These are phyloP conservation scores for Anguilla megastoma DNA, from an alignment of 2,797 vertebrate genomes.

Conservation along the genomic window DNA sequence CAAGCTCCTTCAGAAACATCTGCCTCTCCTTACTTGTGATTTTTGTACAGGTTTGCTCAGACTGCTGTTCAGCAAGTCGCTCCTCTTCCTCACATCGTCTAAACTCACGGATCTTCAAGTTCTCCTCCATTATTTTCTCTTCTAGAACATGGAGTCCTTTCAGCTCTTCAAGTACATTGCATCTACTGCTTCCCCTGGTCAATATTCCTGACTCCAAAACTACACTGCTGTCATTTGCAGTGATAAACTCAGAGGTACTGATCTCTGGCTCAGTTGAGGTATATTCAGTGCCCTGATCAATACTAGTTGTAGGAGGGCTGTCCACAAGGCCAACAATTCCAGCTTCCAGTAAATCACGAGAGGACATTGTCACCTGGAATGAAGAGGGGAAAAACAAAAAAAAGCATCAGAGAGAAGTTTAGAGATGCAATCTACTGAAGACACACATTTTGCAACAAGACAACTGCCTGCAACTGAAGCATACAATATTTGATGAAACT, in stretches of 20 bases:
- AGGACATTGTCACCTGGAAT: constrained; percentile 53
- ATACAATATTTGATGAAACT: background rate
- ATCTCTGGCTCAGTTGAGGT: constrained; percentile 1
- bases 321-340: constrained; percentile 62
- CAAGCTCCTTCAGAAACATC: constrained; percentile 52
- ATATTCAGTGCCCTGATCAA: constrained; percentile 1
- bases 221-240: background rate
- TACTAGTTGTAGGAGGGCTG: constrained; percentile 4
- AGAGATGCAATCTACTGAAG: no score
- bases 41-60: accelerated
- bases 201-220: background rate
- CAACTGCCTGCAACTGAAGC: no score
- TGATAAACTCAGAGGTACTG: background rate
- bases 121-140: constrained; percentile 67
- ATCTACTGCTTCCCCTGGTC: constrained; percentile 6
- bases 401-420: background rate
- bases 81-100: constrained; percentile 32
- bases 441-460: no score
- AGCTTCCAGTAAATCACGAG: constrained; percentile 58
- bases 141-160: constrained; percentile 62
- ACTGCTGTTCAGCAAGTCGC: background rate
- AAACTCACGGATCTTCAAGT: constrained; percentile 59
- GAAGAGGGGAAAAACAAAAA: background rate
- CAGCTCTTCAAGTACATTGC: constrained; percentile 56
- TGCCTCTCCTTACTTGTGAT: constrained; percentile 43